Percentiles rank a stretch among this genome's conserved stretches.
phyloP scores from a whole-genome alignment of 2,797 vertebrate species.

The Manis crassicaudata region DNA sequence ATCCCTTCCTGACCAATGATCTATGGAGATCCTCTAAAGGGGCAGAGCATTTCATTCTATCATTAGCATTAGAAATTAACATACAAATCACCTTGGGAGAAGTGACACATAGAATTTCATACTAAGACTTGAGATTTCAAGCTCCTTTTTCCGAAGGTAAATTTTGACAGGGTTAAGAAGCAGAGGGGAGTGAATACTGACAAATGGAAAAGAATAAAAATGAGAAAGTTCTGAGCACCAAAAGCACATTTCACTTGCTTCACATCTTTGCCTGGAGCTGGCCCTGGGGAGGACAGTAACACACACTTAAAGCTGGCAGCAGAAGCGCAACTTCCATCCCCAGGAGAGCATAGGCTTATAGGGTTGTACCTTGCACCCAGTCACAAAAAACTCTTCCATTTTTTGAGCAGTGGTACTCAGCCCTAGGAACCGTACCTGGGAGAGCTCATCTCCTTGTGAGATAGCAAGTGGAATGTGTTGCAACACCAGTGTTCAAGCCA shows the following conservation, averaged over 20 bases:
- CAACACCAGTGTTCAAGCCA: not conserved
- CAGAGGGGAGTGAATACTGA: not conserved
- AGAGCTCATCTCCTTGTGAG: not conserved
- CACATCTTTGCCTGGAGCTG: not conserved
- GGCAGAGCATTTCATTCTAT: not conserved
- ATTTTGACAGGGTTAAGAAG: slow-evolving; percentile 4
- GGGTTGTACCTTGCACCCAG: too few species aligned
- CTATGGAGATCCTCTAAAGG: not conserved
- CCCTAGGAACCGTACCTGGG: not conserved
- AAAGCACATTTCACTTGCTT: not conserved
- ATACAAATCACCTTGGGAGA: not conserved
- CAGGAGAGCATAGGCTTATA: not conserved
- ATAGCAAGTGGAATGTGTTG: not conserved
- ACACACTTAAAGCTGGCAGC: not conserved
- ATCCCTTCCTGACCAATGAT: not conserved
- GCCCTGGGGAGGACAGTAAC: not conserved
- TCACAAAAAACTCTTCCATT: not conserved
- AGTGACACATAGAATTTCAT: not conserved
- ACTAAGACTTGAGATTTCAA: not conserved
- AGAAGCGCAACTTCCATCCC: not conserved
- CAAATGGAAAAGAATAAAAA: not conserved
- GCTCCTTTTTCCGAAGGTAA: not conserved
- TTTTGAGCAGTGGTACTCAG: not conserved
- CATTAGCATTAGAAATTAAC: slow-evolving; percentile 7
- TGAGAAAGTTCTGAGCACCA: not conserved